Evolutionary conservation across 1,140 invertebrate genomes (phyloP), one percentile per base, ranked within the genome.

Genomic region (Aporrectodea caliginosa): DNA sequence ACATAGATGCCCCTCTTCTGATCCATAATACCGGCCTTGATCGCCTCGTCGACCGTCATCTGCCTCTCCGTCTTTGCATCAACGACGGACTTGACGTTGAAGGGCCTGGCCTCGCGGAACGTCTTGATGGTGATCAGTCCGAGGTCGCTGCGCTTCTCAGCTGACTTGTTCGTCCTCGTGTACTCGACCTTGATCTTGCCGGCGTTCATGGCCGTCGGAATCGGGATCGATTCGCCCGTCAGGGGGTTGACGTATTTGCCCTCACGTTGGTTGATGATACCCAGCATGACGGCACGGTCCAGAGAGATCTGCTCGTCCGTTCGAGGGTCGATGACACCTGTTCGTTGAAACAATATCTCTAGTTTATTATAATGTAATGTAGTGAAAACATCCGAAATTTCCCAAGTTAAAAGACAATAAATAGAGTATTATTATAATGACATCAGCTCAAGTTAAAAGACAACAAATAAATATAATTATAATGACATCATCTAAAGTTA

Each of bases 81-180:
- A 14, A 78, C 72, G 58, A 77, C 79, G 14, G 33, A 22, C 16
- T 58, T 70, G 31, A 80, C 75, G 68, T 74, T 80, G 79, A 78
- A 80, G 1, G 79, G 79, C 32, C 79, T 69, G 0, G 79, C 69
- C 43, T 80, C 79, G 14, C 35, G 35, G 33, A 69, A 68, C 31
- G 69, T 71, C 75, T 72, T 77, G 32, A 80, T 80, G 2, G 79
- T 80, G 75, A 80, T 80, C 31, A 80, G 75, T 12, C 79, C 79
- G 69, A 80, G 35, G 75, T 80, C 79, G 34, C 75, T 77, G 0
- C 75, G 31, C 75, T 80, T 80, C 69, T 80, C 79, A 58, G 77
- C 29, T n/a, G 79, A 71, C 29, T 77, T 77, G 30, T 80, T 43
- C 22, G n/a, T 69, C 31, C 27, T 77, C 0, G 69, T 77, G 2